These are phyloP conservation scores for Polymixis lichenea DNA, from an alignment of 2,888 invertebrate genomes.

Conservation along the genomic window DNA sequence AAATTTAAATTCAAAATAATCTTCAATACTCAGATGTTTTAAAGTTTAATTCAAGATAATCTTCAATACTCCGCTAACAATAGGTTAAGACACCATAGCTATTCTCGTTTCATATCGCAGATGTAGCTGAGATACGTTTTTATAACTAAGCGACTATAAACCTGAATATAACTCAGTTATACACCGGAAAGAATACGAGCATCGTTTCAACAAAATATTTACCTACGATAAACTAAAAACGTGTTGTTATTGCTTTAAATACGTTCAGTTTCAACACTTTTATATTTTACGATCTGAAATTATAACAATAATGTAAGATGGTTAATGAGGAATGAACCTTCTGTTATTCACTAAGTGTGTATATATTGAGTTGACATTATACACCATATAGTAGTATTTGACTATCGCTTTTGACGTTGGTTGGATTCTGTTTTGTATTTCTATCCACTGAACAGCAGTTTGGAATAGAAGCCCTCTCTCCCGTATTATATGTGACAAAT, in stretches of 20 bases:
- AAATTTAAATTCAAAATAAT: too few species aligned
- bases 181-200: slow-evolving; percentile 76
- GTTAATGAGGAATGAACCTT: slow-evolving; percentile 51
- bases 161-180: slow-evolving; percentile 76
- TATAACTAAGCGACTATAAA: slow-evolving; percentile 78
- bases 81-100: slow-evolving; percentile 70
- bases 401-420: slow-evolving; percentile 14
- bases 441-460: slow-evolving; percentile 12
- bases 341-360: slow-evolving; percentile 33
- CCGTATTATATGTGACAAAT: slow-evolving; percentile 25
- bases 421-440: slow-evolving; percentile 32
- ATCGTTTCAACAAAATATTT: slow-evolving; percentile 78
- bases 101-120: slow-evolving; percentile 75
- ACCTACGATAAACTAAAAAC: slow-evolving; percentile 74
- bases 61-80: slow-evolving; percentile 68
- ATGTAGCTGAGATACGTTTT: slow-evolving; percentile 73
- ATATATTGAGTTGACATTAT: slow-evolving; percentile 30
- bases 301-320: slow-evolving; percentile 66
- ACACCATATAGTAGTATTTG: neutral
- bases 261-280: slow-evolving; percentile 70
- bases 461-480: slow-evolving; percentile 12
- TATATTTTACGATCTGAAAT: slow-evolving; percentile 70
- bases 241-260: slow-evolving; percentile 74
- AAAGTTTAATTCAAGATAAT: too few species aligned
- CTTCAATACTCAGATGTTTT: too few species aligned